Evolutionary conservation across 1,140 invertebrate species (phyloP), one percentile per base, ranked within the genome.

Genomic region (Drosophila pandora): DNA sequence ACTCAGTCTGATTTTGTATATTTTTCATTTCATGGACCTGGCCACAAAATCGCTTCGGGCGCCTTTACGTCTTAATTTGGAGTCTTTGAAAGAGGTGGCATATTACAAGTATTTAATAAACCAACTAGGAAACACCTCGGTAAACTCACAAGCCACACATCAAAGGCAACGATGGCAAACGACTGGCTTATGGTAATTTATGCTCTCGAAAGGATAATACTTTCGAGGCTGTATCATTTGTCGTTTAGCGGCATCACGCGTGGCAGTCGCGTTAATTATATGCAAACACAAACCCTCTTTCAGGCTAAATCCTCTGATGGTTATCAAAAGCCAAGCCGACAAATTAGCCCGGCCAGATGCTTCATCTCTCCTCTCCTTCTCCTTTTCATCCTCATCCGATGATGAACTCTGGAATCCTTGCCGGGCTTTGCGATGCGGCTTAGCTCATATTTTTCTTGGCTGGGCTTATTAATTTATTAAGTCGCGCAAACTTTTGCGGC

Each of bases 391-490:
- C 7, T 22, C 17, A 47, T 21, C 17, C 22, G 67, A 45, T 62
- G 67, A 72, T 72, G 69, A 63, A 73, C 70, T 55, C 32, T 49
- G 25, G 13, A 12, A 13, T 12, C 43, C 67, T 54, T 17, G 34
- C 28, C 34, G 43, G 22, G 43, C 37, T 30, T 56, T 43, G 59
- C 25, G 49, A 62, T 52, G 37, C 41, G 59, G 59, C 70, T 71
- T 39, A 57, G 59, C 47, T 74, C 70, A 74, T 74, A 65, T 74
- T 74, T 74, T 74, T 74, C 70, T 72, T 74, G 52, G 39, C 70
- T 30, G 70, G 71, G 71, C 71, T 74, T 74, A 74, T 74, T 74
- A 74, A 74, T 74, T 74, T 74, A 74, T 74, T 74, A 74, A 74
- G 71, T 74, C 71, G 53, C 53, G 60, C 39, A 41, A 74, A 74